These are phyloP conservation scores for Chloromyia formosa DNA, from an alignment of 2,888 invertebrate genomes.

Conservation along the genomic window DNA sequence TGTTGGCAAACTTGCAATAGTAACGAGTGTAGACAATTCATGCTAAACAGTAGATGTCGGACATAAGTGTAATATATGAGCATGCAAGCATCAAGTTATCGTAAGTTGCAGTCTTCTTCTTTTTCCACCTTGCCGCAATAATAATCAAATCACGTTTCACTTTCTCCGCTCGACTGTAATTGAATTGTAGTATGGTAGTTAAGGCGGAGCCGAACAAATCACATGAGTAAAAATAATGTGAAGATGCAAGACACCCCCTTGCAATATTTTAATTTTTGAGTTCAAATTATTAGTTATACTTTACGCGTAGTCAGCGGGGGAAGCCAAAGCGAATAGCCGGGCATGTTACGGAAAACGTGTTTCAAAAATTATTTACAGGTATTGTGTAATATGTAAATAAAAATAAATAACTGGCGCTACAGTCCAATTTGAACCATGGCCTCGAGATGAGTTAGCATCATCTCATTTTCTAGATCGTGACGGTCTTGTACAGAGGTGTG, in stretches of 20 bases:
- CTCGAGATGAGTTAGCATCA: too few relatives aligned
- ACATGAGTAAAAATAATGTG: neutral
- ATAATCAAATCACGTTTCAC: constrained; percentile 50
- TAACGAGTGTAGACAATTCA: constrained; percentile 17
- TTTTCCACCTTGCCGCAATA: constrained; percentile 36
- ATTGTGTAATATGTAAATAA: too few relatives aligned
- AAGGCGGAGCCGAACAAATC: neutral
- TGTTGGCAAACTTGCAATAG: constrained; percentile 18
- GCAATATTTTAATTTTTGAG: neutral
- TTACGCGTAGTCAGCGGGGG: too few relatives aligned
- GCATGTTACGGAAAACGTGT: too few relatives aligned
- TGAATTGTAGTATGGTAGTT: neutral
- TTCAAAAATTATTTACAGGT: too few relatives aligned
- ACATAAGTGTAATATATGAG: constrained; percentile 13
- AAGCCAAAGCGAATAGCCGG: too few relatives aligned
- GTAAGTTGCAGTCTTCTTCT: constrained; percentile 7
- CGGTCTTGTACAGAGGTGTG: too few relatives aligned
- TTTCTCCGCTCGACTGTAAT: constrained; percentile 44
- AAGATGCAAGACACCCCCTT: neutral
- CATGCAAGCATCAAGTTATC: neutral
- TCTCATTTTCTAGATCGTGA: too few relatives aligned
- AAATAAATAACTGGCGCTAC: too few relatives aligned
- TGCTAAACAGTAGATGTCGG: constrained; percentile 23
- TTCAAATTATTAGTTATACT: too few relatives aligned
- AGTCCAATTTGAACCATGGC: too few relatives aligned